phyloP scores from a whole-genome alignment of 2,888 invertebrate species.

The Catocala nupta region DNA sequence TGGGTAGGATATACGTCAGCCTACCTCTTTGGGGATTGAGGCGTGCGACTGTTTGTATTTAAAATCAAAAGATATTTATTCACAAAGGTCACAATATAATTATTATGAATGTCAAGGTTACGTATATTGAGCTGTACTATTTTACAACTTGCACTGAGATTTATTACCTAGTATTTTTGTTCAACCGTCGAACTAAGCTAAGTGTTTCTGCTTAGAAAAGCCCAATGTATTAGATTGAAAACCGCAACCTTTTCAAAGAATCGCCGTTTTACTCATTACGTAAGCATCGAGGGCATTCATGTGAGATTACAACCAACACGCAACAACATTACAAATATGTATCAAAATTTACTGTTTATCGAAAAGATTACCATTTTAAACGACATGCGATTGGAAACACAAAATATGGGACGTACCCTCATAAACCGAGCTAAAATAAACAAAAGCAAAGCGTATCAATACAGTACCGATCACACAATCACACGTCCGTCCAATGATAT shows the following conservation, averaged over 20 bases:
- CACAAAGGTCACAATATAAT: too few species aligned
- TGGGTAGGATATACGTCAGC: too few species aligned
- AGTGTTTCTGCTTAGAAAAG: too few species aligned
- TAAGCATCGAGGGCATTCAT: neutral
- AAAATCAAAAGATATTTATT: too few species aligned
- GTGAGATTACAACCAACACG: neutral
- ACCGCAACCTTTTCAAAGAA: neutral
- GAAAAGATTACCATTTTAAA: slow-evolving; percentile 10
- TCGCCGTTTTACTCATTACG: neutral
- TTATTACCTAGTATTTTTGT: too few species aligned
- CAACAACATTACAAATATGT: neutral
- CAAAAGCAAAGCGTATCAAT: slow-evolving; percentile 33
- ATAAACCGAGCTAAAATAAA: slow-evolving; percentile 43
- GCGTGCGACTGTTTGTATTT: too few species aligned
- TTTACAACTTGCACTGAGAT: too few species aligned
- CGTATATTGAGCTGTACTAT: too few species aligned
- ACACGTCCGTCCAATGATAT: slow-evolving; percentile 38
- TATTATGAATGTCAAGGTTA: too few species aligned
- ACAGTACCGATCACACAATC: slow-evolving; percentile 51
- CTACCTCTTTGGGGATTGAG: too few species aligned
- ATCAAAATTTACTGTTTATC: neutral
- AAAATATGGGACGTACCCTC: slow-evolving; percentile 20
- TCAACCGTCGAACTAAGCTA: too few species aligned
- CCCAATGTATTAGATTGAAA: too few species aligned
- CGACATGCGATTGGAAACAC: slow-evolving; percentile 4